A percentile compares a stretch with the other conserved stretches of the same genome.
phyloP scores from a whole-genome alignment of 2,888 invertebrate species.

The Chrysolina americana region DNA sequence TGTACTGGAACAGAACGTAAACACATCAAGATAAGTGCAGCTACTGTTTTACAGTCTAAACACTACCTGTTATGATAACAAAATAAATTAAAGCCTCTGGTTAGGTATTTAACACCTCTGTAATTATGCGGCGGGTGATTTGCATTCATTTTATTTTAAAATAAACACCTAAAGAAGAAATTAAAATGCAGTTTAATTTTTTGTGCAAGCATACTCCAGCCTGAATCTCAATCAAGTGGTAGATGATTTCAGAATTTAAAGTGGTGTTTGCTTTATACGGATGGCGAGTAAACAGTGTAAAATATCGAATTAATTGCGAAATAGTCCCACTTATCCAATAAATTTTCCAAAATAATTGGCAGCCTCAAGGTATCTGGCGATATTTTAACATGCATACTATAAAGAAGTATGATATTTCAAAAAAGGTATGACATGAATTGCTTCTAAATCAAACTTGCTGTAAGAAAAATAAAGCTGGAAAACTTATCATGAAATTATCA shows the following conservation, averaged over 20 bases:
- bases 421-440: constrained; percentile 12
- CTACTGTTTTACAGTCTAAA: constrained; percentile 41
- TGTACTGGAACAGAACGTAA: constrained; percentile 26
- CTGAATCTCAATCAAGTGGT: constrained; percentile 12
- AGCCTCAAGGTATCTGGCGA: constrained; percentile 13
- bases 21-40: constrained; percentile 39
- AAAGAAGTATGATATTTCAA: constrained; percentile 1
- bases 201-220: neutral
- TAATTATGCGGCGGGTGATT: constrained; percentile 36
- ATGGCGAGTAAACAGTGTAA: constrained; percentile 31
- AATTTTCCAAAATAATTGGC: constrained; percentile 19
- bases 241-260: constrained; percentile 3
- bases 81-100: constrained; percentile 33
- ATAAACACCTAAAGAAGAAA: constrained; percentile 23
- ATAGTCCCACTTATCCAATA: constrained; percentile 29
- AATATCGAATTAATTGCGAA: constrained; percentile 28
- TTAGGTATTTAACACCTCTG: constrained; percentile 41
- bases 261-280: constrained; percentile 32
- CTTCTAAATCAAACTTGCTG: neutral
- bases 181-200: constrained; percentile 20
- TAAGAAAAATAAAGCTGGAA: neutral
- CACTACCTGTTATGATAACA: constrained; percentile 38
- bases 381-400: constrained; percentile 4
- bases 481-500: constrained; percentile 17
- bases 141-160: constrained; percentile 17